phyloP scores from a whole-genome alignment of 1,140 invertebrate genomes.

The Temnothorax nylanderi region DNA sequence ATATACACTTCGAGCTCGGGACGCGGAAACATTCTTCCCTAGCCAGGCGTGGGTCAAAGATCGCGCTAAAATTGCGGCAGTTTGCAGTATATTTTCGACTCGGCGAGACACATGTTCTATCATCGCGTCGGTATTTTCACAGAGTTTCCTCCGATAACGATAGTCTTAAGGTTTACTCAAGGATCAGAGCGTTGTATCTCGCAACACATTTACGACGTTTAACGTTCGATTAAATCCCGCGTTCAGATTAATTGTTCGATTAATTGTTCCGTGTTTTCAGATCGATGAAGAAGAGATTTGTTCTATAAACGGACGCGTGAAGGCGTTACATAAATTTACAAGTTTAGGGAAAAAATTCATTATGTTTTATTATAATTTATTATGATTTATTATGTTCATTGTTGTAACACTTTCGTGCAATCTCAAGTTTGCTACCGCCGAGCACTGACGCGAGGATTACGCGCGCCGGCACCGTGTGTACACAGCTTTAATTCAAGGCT shows the following conservation, averaged over 20 bases:
- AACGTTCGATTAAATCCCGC: not conserved
- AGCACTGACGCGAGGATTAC: not conserved
- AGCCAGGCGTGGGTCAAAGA: slow-evolving; percentile 2
- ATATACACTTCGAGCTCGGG: not conserved
- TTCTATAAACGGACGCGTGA: not conserved
- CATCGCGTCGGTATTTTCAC: not conserved
- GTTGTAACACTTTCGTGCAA: not conserved
- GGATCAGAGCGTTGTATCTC: not conserved
- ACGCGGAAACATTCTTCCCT: not conserved
- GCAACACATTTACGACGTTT: not conserved
- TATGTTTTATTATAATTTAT: too few relatives aligned
- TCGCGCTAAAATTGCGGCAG: slow-evolving; percentile 21
- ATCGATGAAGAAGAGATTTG: not conserved
- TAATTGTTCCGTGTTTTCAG: not conserved
- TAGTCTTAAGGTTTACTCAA: not conserved
- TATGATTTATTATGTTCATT: not conserved
- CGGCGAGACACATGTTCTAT: not conserved
- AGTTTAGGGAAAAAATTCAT: not conserved
- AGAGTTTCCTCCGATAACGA: not conserved
- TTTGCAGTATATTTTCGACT: not conserved
- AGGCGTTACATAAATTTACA: not conserved
- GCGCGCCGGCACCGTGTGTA: not conserved
- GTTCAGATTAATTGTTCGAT: not conserved
- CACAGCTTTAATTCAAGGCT: slow-evolving; percentile 2
- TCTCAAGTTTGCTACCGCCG: not conserved